These are phyloP conservation scores for Ictalurus furcatus DNA, from an alignment of 2,113 vertebrate genomes.

Conservation along the genomic window DNA sequence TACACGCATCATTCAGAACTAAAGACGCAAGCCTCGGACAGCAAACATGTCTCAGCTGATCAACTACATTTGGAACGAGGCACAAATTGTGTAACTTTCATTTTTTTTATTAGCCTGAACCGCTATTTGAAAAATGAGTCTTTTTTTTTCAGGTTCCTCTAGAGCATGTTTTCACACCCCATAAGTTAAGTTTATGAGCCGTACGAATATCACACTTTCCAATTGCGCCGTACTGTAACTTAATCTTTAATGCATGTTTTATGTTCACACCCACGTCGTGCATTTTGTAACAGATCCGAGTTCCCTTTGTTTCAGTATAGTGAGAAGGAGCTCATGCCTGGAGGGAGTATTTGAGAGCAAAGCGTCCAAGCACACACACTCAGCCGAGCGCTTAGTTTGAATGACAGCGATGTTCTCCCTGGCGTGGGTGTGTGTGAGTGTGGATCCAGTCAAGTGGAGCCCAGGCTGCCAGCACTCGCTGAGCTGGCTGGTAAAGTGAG, in stretches of 20 bases:
- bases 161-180: slow-evolving; percentile 6
- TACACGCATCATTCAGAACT: background rate
- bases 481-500: slow-evolving; percentile 25
- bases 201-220: slow-evolving; percentile 9
- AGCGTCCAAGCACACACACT: slow-evolving; percentile 28
- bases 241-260: slow-evolving; percentile 27
- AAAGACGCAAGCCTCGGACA: background rate
- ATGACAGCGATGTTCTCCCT: slow-evolving; percentile 41
- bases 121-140: background rate
- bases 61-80: background rate
- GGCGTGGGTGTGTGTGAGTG: slow-evolving; percentile 22
- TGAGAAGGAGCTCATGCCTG: slow-evolving; percentile 1
- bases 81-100: background rate
- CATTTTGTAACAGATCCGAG: slow-evolving; percentile 2
- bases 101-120: background rate
- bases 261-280: slow-evolving; percentile 8
- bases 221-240: slow-evolving; percentile 12
- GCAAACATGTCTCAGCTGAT: background rate
- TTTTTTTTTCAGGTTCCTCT: background rate
- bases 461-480: slow-evolving; percentile 8
- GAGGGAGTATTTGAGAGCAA: slow-evolving; percentile 26
- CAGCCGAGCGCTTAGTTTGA: slow-evolving; percentile 28
- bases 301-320: background rate
- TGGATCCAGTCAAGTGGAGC: slow-evolving; percentile 36
- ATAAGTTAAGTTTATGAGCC: slow-evolving; percentile 13